Evolutionary conservation across 2,113 vertebrate genomes (phyloP).

Genomic region (Rhinopomastus cyanomelas): DNA sequence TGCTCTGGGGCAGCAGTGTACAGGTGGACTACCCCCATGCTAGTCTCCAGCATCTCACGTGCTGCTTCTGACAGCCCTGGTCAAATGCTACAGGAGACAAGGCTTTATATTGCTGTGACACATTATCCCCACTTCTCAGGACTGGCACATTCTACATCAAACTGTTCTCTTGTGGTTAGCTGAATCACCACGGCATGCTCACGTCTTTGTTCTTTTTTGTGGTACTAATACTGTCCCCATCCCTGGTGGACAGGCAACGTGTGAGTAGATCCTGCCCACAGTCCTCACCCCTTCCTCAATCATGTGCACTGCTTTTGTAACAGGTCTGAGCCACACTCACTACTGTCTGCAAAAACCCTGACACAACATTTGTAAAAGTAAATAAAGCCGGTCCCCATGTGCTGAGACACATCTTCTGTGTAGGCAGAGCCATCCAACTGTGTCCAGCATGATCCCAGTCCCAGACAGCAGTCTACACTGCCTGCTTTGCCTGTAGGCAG

Average conservation of each 20-base stretch:
- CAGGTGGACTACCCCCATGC: fast-evolving
- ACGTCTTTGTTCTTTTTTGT: not conserved
- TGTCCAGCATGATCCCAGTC: not conserved
- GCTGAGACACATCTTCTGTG: fast-evolving
- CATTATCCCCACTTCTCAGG: not conserved
- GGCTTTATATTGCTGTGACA: not conserved
- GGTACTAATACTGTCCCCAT: not conserved
- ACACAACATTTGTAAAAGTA: not conserved
- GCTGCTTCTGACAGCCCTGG: not conserved
- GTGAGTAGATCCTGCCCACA: not conserved
- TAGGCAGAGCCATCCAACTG: fast-evolving
- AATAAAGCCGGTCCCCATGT: fast-evolving
- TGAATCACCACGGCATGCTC: not conserved
- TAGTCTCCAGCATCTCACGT: fast-evolving
- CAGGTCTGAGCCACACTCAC: fast-evolving
- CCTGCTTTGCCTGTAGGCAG: not conserved
- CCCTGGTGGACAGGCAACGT: fast-evolving
- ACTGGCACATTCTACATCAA: not conserved
- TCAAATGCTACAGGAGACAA: not conserved
- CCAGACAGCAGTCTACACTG: fast-evolving
- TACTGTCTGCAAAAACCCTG: not conserved
- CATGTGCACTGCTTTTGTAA: not conserved
- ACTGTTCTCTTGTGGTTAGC: not conserved
- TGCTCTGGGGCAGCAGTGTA: not conserved
- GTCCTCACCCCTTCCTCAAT: not conserved